A percentile compares a stretch with the other conserved stretches of the same genome.
Conservation (phyloP, 2,888 invertebrate species). For the Tricholauxania praeusta region DNA sequence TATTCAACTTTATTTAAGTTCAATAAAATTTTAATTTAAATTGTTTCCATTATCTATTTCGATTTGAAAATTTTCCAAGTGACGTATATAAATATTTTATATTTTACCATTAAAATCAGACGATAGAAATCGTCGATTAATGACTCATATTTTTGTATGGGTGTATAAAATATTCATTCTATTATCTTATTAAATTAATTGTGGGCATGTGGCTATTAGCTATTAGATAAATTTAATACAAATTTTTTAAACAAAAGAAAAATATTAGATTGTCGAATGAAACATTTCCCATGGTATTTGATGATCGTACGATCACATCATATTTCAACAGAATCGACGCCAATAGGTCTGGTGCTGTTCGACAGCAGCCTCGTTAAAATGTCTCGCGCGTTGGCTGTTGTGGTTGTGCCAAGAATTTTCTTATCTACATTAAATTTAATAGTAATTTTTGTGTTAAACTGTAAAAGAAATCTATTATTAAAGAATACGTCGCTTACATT, state of each 20-base stretch:
- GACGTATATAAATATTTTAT: too few species aligned
- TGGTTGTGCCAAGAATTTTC: too few species aligned
- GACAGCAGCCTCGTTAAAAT: not conserved
- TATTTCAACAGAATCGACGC: slow-evolving; percentile 25
- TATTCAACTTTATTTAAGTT: too few species aligned
- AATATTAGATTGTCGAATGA: not conserved
- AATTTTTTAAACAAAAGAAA: not conserved
- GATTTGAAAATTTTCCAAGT: too few species aligned
- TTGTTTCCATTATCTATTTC: too few species aligned
- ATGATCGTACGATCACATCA: slow-evolving; percentile 14
- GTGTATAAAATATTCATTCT: not conserved
- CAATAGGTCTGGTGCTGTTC: slow-evolving; percentile 32
- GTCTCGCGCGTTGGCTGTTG: too few species aligned
- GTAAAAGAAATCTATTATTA: too few species aligned
- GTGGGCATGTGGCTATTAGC: slow-evolving; percentile 1
- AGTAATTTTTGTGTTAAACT: too few species aligned
- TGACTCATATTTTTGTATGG: slow-evolving; percentile 13
- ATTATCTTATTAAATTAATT: not conserved
- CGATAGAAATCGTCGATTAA: slow-evolving; percentile 1
- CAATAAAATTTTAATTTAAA: too few species aligned
- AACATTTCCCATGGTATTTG: not conserved
- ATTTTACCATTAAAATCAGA: not conserved
- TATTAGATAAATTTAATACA: not conserved
- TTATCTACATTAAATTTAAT: too few species aligned
- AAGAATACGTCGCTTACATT: not conserved